Conservation (phyloP, 2,888 invertebrate species). For the Cordilura impudica region DNA sequence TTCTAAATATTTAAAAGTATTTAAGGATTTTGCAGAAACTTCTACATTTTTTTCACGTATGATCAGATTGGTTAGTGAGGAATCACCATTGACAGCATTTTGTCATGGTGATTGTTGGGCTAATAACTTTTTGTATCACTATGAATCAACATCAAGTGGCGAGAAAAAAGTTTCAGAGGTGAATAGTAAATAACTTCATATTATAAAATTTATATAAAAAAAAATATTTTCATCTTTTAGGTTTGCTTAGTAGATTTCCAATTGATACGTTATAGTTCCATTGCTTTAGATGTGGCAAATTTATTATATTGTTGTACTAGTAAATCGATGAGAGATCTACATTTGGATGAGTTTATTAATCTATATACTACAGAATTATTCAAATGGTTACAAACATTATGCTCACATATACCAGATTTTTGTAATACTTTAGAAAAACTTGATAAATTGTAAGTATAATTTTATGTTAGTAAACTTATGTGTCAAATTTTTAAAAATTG, state of each 20-base stretch:
- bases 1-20: conserved; percentile 80
- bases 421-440: conserved; percentile 79
- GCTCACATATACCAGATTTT: conserved; percentile 76
- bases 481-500: no score
- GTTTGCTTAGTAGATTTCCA: conserved; percentile 86
- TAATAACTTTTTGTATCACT: conserved; percentile 84
- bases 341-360: conserved; percentile 81
- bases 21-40: conserved; percentile 81
- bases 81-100: conserved; percentile 83
- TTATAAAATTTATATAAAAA: neutral
- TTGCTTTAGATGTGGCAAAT: conserved; percentile 83
- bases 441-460: conserved; percentile 80
- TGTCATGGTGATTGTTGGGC: conserved; percentile 88
- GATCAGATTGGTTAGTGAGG: conserved; percentile 82
- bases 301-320: conserved; percentile 84
- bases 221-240: conserved; percentile 72
- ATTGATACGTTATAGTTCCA: conserved; percentile 84
- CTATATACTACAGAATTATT: conserved; percentile 82
- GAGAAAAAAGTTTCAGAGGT: conserved; percentile 80
- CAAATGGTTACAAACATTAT: conserved; percentile 79
- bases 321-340: conserved; percentile 80
- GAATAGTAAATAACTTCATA: conserved; percentile 1
- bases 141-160: conserved; percentile 73
- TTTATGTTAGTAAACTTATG: no score
- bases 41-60: conserved; percentile 84